Evolutionary conservation across 2,113 vertebrate species (phyloP), one percentile per base, ranked within the genome.

Genomic region (Aegotheles bennettii): DNA sequence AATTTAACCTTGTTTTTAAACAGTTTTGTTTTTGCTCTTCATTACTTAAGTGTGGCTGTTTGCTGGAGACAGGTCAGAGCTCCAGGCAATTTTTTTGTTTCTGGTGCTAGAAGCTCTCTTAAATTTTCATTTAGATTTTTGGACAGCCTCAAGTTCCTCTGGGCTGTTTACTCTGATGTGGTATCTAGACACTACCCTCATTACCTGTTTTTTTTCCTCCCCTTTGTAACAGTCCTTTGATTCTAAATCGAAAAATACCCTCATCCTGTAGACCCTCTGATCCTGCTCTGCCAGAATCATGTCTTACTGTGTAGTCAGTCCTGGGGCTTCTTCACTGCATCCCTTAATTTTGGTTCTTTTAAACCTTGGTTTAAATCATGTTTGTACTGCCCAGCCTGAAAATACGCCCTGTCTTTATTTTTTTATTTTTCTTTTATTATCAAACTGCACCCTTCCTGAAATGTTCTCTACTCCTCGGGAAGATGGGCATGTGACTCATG

Each of bases 71-170:
- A 26, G 28, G 64, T 47, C 64, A 84, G 68, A 84, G 25, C 45
- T 57, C 16, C 53, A 80, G 77, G 57, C 29, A 70, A 95, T 28
- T 67, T 78, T 81, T 86, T 69, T 0, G 0, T 48, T 79, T 67
- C 85, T 60, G 57, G 8, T 68, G 16, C 51, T 79, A 87, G 42
- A 24, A n/a, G 63, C n/a, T 82, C 35, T 84, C 12, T 36, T 36
- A 57, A 74, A 68, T 96, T 93, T 93, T 88, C n/a, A 61, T 87
- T 95, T 76, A 89, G 67, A n/a, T 82, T 69, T 87, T 84, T 69
- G 83, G 84, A 51, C 57, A 67, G 35, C 59, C 57, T 95, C 57
- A 93, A 54, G 57, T 36, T 94, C 95, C 75, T 95, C 70, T 92
- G 82, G 79, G 91, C 84, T 86, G 45, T 93, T 86, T 92, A 48